These are phyloP conservation scores for Pogonognathellus flavescens DNA, from an alignment of 1,140 invertebrate genomes.

Conservation along the genomic window DNA sequence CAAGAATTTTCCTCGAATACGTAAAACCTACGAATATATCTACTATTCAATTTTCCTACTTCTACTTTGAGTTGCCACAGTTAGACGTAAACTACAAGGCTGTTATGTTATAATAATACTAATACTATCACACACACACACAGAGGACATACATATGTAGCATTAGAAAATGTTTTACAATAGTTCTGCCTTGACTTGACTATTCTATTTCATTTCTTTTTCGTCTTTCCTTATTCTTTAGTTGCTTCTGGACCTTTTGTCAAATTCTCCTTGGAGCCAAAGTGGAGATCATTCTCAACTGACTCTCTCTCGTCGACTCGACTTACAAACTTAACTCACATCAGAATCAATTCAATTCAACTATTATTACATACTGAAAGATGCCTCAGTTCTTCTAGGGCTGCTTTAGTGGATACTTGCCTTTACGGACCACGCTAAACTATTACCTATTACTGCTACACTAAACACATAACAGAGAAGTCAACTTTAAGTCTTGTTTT, in stretches of 20 bases:
- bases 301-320: background rate
- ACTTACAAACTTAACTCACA: conserved; percentile 48
- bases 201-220: conserved; percentile 36
- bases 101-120: conserved; percentile 36
- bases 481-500: conserved; percentile 29
- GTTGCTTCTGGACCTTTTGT: conserved; percentile 33
- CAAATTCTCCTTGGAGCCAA: conserved; percentile 49
- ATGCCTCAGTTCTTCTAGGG: background rate
- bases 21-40: conserved; percentile 51
- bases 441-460: background rate
- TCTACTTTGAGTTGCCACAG: conserved; percentile 20
- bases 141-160: conserved; percentile 28
- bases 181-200: conserved; percentile 15
- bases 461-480: conserved; percentile 19
- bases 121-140: conserved; percentile 23
- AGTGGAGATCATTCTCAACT: conserved; percentile 39
- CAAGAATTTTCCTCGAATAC: conserved; percentile 55
- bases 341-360: conserved; percentile 49
- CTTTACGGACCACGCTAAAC: background rate
- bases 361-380: conserved; percentile 34
- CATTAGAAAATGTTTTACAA: background rate
- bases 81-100: background rate
- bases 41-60: conserved; percentile 60
- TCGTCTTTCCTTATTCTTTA: conserved; percentile 34
- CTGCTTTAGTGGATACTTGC: background rate